A percentile compares a stretch with the other conserved stretches of the same genome.
Evolutionary conservation across 1,140 invertebrate genomes (phyloP).

Genomic region (Halictus rubicundus): DNA sequence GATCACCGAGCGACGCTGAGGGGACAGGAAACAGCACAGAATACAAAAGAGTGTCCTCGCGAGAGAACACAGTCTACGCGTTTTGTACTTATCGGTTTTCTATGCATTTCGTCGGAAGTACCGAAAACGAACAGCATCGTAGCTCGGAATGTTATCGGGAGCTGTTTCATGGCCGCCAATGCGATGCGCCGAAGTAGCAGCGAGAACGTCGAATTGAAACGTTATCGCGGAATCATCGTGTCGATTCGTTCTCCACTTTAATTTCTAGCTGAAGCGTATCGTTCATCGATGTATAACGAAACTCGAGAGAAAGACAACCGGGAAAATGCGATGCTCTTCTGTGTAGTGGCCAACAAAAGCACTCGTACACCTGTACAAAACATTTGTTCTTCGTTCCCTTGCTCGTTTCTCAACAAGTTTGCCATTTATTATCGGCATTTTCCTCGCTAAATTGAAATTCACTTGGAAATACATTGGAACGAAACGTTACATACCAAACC

Average conservation of each 20-base stretch:
- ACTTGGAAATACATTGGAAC: too few species aligned
- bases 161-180: neutral
- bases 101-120: neutral
- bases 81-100: conserved; percentile 7
- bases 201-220: neutral
- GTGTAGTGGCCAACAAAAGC: too few species aligned
- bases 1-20: neutral
- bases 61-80: neutral
- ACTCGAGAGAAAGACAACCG: neutral
- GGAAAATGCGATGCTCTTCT: too few species aligned
- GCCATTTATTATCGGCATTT: too few species aligned
- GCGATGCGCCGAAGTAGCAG: neutral
- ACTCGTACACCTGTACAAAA: too few species aligned
- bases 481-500: too few species aligned
- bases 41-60: neutral
- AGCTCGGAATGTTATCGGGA: too few species aligned
- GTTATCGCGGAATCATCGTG: neutral
- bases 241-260: neutral
- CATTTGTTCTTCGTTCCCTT: too few species aligned
- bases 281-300: neutral
- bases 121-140: too few species aligned
- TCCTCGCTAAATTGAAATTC: too few species aligned
- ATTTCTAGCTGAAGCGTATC: neutral
- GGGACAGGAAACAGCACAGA: neutral
- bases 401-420: too few species aligned